Conservation (phyloP, 2,797 vertebrate genomes). For the Paguma larvata region DNA sequence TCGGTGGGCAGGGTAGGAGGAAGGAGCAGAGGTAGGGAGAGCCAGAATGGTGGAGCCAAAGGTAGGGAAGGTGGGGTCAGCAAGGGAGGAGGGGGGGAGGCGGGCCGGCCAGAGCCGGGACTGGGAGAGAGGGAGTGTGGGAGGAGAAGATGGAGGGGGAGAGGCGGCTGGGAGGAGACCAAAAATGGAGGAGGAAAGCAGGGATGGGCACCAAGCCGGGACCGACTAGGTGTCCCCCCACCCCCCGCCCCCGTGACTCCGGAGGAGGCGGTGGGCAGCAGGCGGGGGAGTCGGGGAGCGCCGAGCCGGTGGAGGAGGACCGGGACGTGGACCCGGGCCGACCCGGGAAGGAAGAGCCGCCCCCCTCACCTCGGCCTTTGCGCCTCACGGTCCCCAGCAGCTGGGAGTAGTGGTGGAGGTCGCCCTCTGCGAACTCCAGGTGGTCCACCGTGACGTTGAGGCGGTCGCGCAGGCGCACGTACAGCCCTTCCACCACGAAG, state of each 20-base stretch:
- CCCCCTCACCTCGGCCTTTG: conserved; percentile 91
- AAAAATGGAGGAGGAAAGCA: not conserved
- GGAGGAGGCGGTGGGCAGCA: not conserved
- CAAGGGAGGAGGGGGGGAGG: not conserved
- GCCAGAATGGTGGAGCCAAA: not conserved
- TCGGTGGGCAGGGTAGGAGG: not conserved
- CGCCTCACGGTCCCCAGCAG: conserved; percentile 90
- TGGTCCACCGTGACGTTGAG: conserved; percentile 91
- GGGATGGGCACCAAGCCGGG: not conserved
- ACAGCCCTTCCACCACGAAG: conserved; percentile 94
- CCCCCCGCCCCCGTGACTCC: too few relatives aligned
- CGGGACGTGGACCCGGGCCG: not conserved
- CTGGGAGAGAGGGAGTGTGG: not conserved
- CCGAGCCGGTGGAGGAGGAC: rapidly evolving
- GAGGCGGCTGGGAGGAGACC: not conserved
- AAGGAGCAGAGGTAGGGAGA: not conserved
- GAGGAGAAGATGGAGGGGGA: not conserved
- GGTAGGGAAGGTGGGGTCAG: not conserved
- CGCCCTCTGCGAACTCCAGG: conserved; percentile 89
- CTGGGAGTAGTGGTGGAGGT: conserved; percentile 88
- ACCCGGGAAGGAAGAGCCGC: not conserved
- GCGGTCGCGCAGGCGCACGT: conserved; percentile 85
- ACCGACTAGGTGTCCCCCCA: not conserved
- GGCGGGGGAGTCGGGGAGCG: not conserved
- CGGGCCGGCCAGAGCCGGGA: not conserved